These are phyloP conservation scores for Epistrophella euchroma DNA, from an alignment of 2,888 invertebrate genomes.

Conservation along the genomic window DNA sequence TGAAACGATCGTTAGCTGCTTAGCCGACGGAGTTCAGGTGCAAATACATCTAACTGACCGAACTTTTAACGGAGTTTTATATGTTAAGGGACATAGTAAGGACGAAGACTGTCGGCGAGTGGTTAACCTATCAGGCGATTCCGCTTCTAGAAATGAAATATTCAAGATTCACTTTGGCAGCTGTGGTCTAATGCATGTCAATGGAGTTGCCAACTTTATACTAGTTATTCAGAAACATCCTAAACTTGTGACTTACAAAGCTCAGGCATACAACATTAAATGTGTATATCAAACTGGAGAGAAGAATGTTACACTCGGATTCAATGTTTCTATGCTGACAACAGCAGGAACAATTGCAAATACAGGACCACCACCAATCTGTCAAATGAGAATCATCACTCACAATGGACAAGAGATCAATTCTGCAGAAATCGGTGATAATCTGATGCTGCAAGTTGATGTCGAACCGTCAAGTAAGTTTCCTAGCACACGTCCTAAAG, in stretches of 20 bases:
- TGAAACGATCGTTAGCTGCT: conserved; percentile 93
- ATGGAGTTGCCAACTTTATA: conserved; percentile 96
- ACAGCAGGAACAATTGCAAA: conserved; percentile 98
- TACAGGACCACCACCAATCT: conserved; percentile 96
- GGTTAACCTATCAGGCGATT: conserved; percentile 90
- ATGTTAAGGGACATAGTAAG: conserved; percentile 97
- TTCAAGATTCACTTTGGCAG: conserved; percentile 96
- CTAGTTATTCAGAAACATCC: conserved; percentile 98
- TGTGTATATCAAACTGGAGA: conserved; percentile 97
- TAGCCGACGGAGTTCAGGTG: conserved; percentile 96
- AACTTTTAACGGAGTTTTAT: conserved; percentile 94
- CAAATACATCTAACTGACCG: conserved; percentile 89
- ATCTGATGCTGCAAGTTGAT: conserved; percentile 93
- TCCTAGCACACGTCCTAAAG: background rate
- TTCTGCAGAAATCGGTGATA: conserved; percentile 96
- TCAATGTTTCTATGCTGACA: conserved; percentile 97
- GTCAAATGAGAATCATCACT: conserved; percentile 95
- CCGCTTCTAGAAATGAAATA: conserved; percentile 88
- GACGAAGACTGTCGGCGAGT: conserved; percentile 94
- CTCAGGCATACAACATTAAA: conserved; percentile 97
- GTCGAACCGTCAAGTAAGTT: conserved; percentile 90
- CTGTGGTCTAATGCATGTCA: conserved; percentile 95
- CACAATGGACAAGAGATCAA: conserved; percentile 94
- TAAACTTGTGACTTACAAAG: conserved; percentile 96
- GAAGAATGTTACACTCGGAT: conserved; percentile 95